Evolutionary conservation across 2,888 invertebrate genomes (phyloP).

Genomic region (Pollenia griseotomentosa): DNA sequence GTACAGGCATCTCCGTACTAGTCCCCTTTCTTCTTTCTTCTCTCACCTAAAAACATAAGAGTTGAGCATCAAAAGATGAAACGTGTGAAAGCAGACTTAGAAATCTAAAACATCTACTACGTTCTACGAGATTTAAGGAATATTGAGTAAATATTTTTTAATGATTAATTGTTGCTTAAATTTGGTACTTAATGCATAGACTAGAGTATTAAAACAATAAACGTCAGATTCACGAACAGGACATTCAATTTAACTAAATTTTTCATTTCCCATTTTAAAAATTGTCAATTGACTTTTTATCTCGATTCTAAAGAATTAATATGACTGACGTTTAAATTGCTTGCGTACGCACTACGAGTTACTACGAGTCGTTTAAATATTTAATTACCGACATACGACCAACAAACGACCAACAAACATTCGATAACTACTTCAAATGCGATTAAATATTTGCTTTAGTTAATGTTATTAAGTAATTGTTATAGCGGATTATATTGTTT

Average conservation of each 20-base stretch:
- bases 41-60: too few relatives aligned
- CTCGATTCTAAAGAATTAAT: background rate
- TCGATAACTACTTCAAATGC: slow-evolving; percentile 38
- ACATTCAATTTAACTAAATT: background rate
- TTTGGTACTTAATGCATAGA: slow-evolving; percentile 7
- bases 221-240: slow-evolving; percentile 20
- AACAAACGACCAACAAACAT: slow-evolving; percentile 5
- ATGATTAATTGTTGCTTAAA: slow-evolving; percentile 22
- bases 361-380: background rate
- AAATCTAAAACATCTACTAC: slow-evolving; percentile 30
- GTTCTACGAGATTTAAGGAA: slow-evolving; percentile 1
- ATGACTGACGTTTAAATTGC: slow-evolving; percentile 37
- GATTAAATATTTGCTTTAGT: slow-evolving; percentile 29
- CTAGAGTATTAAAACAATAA: slow-evolving; percentile 51
- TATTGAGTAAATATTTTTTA: slow-evolving; percentile 6
- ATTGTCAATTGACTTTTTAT: background rate
- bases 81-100: too few relatives aligned
- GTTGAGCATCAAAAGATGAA: too few relatives aligned
- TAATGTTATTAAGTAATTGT: slow-evolving; percentile 2
- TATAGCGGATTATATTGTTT: slow-evolving; percentile 25
- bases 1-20: too few relatives aligned
- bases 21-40: too few relatives aligned
- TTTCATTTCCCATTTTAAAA: background rate
- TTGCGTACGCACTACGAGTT: slow-evolving; percentile 32
- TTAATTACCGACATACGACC: background rate